Base-by-base conservation (phyloP, 2,888 invertebrate genomes). In the Dilophus febrilis region DNA sequence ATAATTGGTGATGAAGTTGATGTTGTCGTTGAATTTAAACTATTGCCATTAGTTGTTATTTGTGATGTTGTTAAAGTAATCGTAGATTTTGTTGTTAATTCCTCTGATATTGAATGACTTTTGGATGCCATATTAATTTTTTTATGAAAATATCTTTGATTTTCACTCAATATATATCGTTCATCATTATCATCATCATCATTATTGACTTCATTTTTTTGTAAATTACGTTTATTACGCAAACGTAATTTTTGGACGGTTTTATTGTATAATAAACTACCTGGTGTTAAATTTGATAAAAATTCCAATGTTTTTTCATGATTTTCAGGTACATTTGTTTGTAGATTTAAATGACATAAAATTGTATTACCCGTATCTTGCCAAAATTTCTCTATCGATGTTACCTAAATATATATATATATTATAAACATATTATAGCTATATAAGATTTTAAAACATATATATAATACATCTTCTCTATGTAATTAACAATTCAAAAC, bases 311-410 rank as follows among this genome's bases (percentile, higher is more conserved):
- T 43, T 6, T 47, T 45, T 36, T 40, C 45, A 19, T 42, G 42
- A 33, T 19, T 36, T 18, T 38, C 42, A 42, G 42, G 42, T 33
- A 47, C 45, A 37, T 43, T 28, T 22, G 44, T 35, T 28, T 48
- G 53, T 43, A 55, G 47, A 36, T 53, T 49, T 45, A 64, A 54
- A 48, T 61, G 60, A 47, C 59, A 62, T 11, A 50, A 43, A 35
- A 63, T 46, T 26, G 61, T 63, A 36, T 55, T 53, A 12, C 50
- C 49, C 3, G 61, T 57, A 44, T 56, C 52, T 35, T 57, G 53
- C 47, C 58, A 54, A 43, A 61, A 58, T 42, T 58, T 55, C 14
- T 48, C 38, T 30, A 52, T 45, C 44, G 51, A 49, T 34, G 50
- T 46, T 7, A 51, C 53, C 57, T 58, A 22, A 4, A 22, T n/a